Conservation (phyloP, 2,888 invertebrate species). For the Tenthredo distinguenda region DNA sequence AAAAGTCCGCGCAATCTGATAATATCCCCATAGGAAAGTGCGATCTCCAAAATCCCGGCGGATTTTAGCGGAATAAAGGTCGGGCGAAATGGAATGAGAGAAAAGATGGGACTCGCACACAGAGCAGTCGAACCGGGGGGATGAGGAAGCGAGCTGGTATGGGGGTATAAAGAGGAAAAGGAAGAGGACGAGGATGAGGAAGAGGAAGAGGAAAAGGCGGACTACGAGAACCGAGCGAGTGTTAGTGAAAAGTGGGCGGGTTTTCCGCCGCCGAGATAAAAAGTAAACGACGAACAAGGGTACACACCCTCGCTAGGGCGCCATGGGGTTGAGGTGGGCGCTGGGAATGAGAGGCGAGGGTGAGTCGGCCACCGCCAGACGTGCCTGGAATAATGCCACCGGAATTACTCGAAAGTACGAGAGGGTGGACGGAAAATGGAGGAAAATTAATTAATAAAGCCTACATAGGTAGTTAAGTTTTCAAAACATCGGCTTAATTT, state of each 20-base stretch:
- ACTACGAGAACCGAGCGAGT: conserved; percentile 60
- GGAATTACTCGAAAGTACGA: conserved; percentile 71
- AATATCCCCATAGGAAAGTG: conserved; percentile 70
- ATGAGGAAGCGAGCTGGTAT: conserved; percentile 55
- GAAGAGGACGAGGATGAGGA: conserved; percentile 30
- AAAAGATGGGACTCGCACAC: conserved; percentile 51
- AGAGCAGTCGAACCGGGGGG: conserved; percentile 52
- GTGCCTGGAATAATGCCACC: conserved; percentile 76
- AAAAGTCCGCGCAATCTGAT: conserved; percentile 69
- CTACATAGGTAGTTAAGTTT: conserved; percentile 78
- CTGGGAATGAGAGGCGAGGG: conserved; percentile 48
- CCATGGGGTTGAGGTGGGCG: conserved; percentile 57
- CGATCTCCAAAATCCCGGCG: conserved; percentile 70
- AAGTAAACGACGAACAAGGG: conserved; percentile 77
- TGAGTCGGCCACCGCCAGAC: conserved; percentile 71
- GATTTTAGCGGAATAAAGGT: conserved; percentile 72
- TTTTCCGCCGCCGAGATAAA: conserved; percentile 72
- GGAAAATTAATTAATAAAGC: conserved; percentile 77
- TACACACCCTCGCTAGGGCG: conserved; percentile 61
- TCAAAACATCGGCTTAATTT: conserved; percentile 72
- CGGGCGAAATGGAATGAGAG: conserved; percentile 54
- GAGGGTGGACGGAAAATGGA: conserved; percentile 71
- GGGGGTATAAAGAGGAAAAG: conserved; percentile 11
- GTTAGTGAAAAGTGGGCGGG: conserved; percentile 56
- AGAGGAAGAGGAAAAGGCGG: conserved; percentile 56